A percentile compares a stretch with the other conserved stretches of the same genome.
Evolutionary conservation across 2,888 invertebrate species (phyloP).

Genomic region (Camptogramma bilineatum): DNA sequence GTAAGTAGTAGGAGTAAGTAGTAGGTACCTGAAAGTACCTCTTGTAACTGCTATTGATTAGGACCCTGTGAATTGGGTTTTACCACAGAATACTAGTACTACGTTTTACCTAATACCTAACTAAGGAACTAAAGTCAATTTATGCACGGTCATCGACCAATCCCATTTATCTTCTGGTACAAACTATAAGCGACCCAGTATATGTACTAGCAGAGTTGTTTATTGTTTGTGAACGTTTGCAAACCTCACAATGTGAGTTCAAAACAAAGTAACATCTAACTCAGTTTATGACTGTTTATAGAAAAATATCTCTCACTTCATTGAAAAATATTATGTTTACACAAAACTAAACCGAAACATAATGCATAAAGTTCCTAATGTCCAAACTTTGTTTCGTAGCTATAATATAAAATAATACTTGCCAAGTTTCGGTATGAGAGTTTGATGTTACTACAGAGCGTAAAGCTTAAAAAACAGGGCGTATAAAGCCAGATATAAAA

Average conservation of each 20-base stretch:
- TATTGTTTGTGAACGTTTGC: constrained; percentile 7
- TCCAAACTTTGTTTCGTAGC: constrained; percentile 40
- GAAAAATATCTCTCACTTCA: constrained; percentile 27
- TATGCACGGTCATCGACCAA: not conserved
- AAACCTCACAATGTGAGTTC: constrained; percentile 7
- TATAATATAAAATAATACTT: constrained; percentile 38
- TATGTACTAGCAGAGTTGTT: not conserved
- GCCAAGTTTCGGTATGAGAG: constrained; percentile 37
- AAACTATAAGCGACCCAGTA: not conserved
- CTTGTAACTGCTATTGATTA: not conserved
- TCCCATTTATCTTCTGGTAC: not conserved
- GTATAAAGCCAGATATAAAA: constrained; percentile 9
- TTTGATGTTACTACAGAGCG: constrained; percentile 32
- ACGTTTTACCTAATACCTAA: too few species aligned
- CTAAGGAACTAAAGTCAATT: not conserved
- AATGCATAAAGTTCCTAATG: constrained; percentile 44
- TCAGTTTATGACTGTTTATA: constrained; percentile 9
- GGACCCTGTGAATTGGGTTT: not conserved
- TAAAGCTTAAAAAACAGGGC: constrained; percentile 16
- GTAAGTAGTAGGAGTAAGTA: too few species aligned
- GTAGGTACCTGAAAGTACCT: not conserved
- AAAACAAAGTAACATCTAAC: constrained; percentile 3
- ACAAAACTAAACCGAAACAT: constrained; percentile 38
- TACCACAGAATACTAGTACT: too few species aligned
- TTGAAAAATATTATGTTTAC: constrained; percentile 34